Conservation (phyloP, 2,113 vertebrate species). For the Furnarius figulus region DNA sequence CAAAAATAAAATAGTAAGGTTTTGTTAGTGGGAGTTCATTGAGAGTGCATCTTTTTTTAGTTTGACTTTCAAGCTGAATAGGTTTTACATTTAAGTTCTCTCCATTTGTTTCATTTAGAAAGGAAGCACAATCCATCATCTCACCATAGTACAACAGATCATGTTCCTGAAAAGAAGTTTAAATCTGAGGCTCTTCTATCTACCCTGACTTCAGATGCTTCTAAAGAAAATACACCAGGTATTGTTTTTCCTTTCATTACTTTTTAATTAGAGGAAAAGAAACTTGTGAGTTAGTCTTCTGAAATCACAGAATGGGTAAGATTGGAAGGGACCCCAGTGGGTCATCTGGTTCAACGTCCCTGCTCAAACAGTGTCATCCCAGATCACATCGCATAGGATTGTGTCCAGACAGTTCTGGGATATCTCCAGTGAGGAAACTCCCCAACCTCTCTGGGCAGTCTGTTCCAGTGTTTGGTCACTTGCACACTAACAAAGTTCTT, state of each 20-base stretch:
- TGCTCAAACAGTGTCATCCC: neutral
- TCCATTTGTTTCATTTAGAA: slow-evolving; percentile 79
- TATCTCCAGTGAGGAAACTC: neutral
- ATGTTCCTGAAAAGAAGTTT: slow-evolving; percentile 97
- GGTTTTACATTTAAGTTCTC: neutral
- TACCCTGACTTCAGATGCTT: slow-evolving; percentile 93
- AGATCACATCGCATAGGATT: neutral
- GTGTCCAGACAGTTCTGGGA: neutral
- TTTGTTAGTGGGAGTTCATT: neutral
- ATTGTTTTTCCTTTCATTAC: neutral
- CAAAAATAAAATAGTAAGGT: neutral
- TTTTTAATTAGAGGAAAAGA: neutral
- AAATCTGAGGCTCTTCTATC: slow-evolving; percentile 99
- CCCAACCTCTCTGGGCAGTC: neutral
- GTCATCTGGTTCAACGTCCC: neutral
- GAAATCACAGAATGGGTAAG: neutral
- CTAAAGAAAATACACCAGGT: slow-evolving; percentile 97
- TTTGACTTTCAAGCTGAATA: neutral
- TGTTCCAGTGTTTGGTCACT: neutral
- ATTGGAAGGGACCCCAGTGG: neutral
- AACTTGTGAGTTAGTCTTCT: neutral
- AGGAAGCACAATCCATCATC: slow-evolving; percentile 91
- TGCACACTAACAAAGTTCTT: neutral
- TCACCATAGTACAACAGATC: slow-evolving; percentile 92
- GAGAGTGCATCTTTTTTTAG: neutral